Percentiles rank a stretch among this genome's conserved stretches.
These are phyloP conservation scores for Taenioides sp. DNA, from an alignment of 2,797 vertebrate genomes.

Conservation along the genomic window DNA sequence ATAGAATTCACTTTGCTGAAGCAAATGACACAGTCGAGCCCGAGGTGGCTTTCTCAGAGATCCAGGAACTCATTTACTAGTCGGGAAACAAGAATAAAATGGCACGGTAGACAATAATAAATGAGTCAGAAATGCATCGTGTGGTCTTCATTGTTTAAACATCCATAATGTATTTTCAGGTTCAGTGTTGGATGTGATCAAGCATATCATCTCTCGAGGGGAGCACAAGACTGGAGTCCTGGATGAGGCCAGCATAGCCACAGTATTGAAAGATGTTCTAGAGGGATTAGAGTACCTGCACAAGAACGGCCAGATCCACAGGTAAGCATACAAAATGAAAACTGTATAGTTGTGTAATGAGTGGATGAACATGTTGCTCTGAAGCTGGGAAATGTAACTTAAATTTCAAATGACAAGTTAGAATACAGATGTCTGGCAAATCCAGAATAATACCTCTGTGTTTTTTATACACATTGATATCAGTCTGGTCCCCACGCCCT, in stretches of 20 bases:
- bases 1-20: conserved; percentile 26
- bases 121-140: conserved; percentile 8
- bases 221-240: conserved; percentile 94
- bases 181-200: conserved; percentile 96
- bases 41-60: conserved; percentile 27
- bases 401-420: neutral
- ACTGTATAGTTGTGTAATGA: neutral
- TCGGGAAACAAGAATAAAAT: conserved; percentile 13
- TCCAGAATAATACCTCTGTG: too few species aligned
- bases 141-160: neutral
- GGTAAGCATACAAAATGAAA: conserved; percentile 70
- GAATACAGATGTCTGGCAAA: neutral
- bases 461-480: too few species aligned
- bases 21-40: conserved; percentile 14
- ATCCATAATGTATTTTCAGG: conserved; percentile 71
- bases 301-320: conserved; percentile 97
- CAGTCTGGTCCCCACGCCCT: too few species aligned
- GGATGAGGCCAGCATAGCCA: conserved; percentile 93
- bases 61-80: conserved; percentile 11
- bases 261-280: conserved; percentile 91
- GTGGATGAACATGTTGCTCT: neutral
- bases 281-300: conserved; percentile 95
- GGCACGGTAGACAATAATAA: conserved; percentile 10
- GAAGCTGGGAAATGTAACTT: neutral
- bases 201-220: conserved; percentile 93